Conservation (phyloP, 2,113 vertebrate species). For the Cervus canadensis region DNA sequence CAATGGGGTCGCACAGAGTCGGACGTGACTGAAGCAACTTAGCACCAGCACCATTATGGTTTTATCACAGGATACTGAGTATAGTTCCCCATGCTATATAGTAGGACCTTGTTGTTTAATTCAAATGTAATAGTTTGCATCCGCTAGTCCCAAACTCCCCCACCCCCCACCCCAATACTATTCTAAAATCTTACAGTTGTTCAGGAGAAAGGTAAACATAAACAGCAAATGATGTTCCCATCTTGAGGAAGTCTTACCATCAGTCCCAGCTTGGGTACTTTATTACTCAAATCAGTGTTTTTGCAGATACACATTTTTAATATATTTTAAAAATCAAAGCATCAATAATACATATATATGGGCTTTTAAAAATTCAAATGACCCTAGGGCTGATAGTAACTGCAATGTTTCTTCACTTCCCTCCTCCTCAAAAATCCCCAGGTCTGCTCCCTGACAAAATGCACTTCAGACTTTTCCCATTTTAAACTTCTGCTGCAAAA, state of each 20-base stretch:
- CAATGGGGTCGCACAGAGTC: fast-evolving
- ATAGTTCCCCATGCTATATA: neutral
- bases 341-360: neutral
- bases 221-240: neutral
- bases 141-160: neutral
- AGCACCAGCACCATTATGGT: neutral
- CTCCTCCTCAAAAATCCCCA: neutral
- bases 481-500: neutral
- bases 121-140: neutral
- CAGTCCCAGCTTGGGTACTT: neutral
- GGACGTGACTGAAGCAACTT: neutral
- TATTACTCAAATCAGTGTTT: neutral
- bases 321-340: conserved; percentile 16
- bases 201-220: neutral
- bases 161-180: neutral
- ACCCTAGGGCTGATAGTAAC: neutral
- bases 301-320: neutral
- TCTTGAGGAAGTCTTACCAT: neutral
- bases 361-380: neutral
- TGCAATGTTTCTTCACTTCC: neutral
- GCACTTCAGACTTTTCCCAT: neutral
- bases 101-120: neutral
- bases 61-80: neutral
- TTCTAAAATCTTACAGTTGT: neutral
- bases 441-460: neutral